These are phyloP conservation scores for Aphelocoma californica DNA, from an alignment of 2,797 vertebrate genomes.

Conservation along the genomic window DNA sequence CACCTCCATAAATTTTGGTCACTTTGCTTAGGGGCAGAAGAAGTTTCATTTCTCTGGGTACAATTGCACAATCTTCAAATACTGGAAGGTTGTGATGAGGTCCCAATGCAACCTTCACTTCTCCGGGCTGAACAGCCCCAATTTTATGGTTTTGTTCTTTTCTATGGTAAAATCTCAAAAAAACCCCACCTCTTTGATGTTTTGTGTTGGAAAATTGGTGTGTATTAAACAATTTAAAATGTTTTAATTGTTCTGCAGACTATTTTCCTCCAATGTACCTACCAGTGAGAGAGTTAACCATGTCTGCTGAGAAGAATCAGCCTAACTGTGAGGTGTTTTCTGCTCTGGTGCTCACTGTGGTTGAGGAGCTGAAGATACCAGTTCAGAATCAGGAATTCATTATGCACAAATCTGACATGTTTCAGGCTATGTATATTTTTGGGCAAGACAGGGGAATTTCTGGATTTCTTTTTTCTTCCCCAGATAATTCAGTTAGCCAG, in stretches of 20 bases:
- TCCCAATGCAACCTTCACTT: not conserved
- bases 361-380: not conserved
- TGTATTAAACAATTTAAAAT: not conserved
- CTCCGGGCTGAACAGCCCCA: not conserved
- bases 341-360: not conserved
- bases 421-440: not conserved
- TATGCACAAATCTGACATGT: not conserved
- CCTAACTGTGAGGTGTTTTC: not conserved
- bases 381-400: not conserved
- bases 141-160: not conserved
- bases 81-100: not conserved
- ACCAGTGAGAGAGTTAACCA: not conserved
- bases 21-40: not conserved
- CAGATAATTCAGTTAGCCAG: not conserved
- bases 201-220: not conserved
- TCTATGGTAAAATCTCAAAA: not conserved
- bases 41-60: not conserved
- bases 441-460: not conserved
- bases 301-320: not conserved
- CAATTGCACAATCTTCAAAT: not conserved
- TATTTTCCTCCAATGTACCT: not conserved
- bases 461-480: not conserved
- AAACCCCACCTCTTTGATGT: fast-evolving
- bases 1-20: not conserved
- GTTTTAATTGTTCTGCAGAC: not conserved